Percentiles rank a stretch among this genome's conserved stretches.
Evolutionary conservation across 2,888 invertebrate genomes (phyloP).

Genomic region (Tolmerus cingulatus): DNA sequence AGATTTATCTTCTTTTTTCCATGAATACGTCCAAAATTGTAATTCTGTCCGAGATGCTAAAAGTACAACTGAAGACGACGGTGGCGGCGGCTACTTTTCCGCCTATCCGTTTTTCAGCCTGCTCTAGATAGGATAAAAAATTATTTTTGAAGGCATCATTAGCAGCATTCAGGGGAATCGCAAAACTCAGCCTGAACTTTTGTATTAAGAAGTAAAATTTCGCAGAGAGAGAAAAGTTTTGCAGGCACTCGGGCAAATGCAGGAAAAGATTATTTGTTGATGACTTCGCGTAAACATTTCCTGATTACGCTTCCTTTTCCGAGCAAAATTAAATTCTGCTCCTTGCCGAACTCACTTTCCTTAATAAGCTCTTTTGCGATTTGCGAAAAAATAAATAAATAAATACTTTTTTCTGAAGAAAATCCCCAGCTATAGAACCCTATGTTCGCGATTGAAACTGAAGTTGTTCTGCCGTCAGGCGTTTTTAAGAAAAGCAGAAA

Average conservation of each 20-base stretch:
- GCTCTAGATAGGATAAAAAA: neutral
- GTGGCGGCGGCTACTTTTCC: neutral
- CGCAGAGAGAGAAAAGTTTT: neutral
- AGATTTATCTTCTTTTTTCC: neutral
- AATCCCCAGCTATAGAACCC: neutral
- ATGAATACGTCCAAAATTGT: neutral
- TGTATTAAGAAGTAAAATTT: constrained; percentile 7
- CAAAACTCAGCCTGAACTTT: neutral
- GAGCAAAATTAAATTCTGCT: neutral
- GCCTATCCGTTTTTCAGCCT: neutral
- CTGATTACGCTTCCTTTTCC: neutral
- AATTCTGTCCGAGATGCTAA: neutral
- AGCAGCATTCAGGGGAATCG: neutral
- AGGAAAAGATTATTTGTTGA: neutral
- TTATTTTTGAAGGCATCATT: constrained; percentile 12
- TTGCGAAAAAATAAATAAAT: neutral
- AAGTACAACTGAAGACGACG: neutral
- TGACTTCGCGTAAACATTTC: neutral
- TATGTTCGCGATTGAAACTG: neutral
- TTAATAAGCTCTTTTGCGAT: neutral
- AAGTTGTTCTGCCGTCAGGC: neutral
- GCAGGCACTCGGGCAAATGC: neutral
- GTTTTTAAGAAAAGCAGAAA: neutral
- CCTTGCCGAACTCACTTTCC: neutral
- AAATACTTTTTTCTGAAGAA: neutral